Evolutionary conservation across 2,888 invertebrate genomes (phyloP).

Genomic region (Pocota personata): DNA sequence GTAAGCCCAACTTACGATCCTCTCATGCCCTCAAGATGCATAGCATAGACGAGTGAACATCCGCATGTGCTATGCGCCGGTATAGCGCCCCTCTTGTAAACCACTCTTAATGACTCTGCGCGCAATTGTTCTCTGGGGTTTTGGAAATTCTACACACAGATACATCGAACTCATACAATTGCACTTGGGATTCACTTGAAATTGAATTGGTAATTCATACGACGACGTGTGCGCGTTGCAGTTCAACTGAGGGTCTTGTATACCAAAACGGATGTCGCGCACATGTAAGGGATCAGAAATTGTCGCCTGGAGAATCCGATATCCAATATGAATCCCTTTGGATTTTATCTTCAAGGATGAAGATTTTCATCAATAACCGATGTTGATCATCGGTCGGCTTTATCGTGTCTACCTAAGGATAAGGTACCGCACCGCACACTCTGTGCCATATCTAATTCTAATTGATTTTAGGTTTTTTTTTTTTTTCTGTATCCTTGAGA

Average conservation of each 20-base stretch:
- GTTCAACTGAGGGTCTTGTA: not conserved
- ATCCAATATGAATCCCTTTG: slow-evolving; percentile 18
- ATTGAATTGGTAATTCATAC: slow-evolving; percentile 61
- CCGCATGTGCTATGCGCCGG: slow-evolving; percentile 57
- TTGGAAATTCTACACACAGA: not conserved
- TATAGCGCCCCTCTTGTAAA: slow-evolving; percentile 67
- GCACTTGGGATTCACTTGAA: slow-evolving; percentile 54
- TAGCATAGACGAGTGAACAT: not conserved
- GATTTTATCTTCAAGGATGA: slow-evolving; percentile 49
- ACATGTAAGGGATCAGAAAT: slow-evolving; percentile 68
- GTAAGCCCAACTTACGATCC: slow-evolving; percentile 46
- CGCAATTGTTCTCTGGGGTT: slow-evolving; percentile 53
- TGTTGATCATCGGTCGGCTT: not conserved
- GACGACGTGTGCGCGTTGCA: not conserved
- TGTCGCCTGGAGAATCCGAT: slow-evolving; percentile 57
- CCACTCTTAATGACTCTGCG: slow-evolving; percentile 59
- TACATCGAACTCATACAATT: slow-evolving; percentile 3
- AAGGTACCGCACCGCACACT: slow-evolving; percentile 12
- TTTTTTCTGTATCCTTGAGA: slow-evolving; percentile 30
- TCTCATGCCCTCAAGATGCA: slow-evolving; percentile 58
- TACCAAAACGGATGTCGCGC: slow-evolving; percentile 67
- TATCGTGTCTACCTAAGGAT: slow-evolving; percentile 21
- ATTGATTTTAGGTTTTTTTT: slow-evolving; percentile 55
- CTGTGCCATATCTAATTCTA: slow-evolving; percentile 64
- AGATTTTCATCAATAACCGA: slow-evolving; percentile 31